These are phyloP conservation scores for Pteropus alecto DNA, from an alignment of 2,113 vertebrate genomes.

Conservation along the genomic window DNA sequence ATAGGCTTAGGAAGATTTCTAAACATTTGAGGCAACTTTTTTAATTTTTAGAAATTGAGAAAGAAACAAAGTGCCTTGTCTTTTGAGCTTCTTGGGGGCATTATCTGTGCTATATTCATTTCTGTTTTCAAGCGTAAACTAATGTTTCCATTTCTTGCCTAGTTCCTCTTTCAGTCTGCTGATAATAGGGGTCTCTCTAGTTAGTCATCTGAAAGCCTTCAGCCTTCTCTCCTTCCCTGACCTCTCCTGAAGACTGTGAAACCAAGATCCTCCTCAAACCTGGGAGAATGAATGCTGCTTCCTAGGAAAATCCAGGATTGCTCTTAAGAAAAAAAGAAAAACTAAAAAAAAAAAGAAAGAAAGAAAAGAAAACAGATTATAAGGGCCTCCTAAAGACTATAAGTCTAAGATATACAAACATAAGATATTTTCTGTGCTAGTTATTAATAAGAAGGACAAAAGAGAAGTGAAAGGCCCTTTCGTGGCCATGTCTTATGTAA, in stretches of 20 bases:
- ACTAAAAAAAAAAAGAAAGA: background rate
- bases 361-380: background rate
- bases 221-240: background rate
- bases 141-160: background rate
- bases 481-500: background rate
- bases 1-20: background rate
- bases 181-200: background rate
- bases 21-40: background rate
- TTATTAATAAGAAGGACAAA: background rate
- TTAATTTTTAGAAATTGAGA: background rate
- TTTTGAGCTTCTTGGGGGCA: background rate
- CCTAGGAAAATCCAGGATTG: background rate
- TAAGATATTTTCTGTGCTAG: background rate
- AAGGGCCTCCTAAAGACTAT: background rate
- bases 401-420: background rate
- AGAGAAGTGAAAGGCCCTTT: background rate
- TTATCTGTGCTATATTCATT: background rate
- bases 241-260: background rate
- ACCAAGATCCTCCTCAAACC: background rate
- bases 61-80: background rate
- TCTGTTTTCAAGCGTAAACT: background rate
- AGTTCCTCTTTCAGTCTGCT: background rate
- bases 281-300: background rate
- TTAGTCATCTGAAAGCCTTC: background rate
- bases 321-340: background rate